These are phyloP conservation scores for Okapia johnstoni DNA, from an alignment of 2,113 vertebrate species.

Conservation along the genomic window DNA sequence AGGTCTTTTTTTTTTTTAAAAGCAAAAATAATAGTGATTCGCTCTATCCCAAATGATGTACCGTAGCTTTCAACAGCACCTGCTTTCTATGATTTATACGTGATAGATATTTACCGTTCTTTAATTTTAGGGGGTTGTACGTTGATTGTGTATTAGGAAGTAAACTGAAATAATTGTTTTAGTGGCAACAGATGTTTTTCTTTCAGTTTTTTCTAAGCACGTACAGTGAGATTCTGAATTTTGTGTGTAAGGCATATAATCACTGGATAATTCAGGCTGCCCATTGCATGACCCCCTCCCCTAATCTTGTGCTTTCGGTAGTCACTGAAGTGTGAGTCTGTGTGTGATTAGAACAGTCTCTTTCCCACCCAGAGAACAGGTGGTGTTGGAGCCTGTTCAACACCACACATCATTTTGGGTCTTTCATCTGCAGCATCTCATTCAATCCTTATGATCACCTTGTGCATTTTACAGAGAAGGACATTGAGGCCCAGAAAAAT, in stretches of 20 bases:
- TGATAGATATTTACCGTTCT: neutral
- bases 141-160: neutral
- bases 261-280: neutral
- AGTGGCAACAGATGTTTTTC: neutral
- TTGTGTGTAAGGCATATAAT: neutral
- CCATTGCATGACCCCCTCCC: too few relatives aligned
- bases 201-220: neutral
- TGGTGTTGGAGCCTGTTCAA: neutral
- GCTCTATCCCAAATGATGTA: neutral
- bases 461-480: neutral
- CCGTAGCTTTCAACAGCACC: neutral
- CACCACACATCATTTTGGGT: neutral
- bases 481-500: neutral
- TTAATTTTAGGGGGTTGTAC: neutral
- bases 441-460: accelerated
- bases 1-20: neutral
- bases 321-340: neutral
- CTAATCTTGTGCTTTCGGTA: neutral
- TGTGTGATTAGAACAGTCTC: neutral
- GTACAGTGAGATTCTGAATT: neutral
- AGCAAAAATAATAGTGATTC: neutral
- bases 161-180: neutral
- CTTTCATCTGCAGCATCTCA: neutral
- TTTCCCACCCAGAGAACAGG: neutral
- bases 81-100: neutral